These are phyloP conservation scores for Scaptomyza reducta DNA, from an alignment of 2,888 invertebrate species.

Conservation along the genomic window DNA sequence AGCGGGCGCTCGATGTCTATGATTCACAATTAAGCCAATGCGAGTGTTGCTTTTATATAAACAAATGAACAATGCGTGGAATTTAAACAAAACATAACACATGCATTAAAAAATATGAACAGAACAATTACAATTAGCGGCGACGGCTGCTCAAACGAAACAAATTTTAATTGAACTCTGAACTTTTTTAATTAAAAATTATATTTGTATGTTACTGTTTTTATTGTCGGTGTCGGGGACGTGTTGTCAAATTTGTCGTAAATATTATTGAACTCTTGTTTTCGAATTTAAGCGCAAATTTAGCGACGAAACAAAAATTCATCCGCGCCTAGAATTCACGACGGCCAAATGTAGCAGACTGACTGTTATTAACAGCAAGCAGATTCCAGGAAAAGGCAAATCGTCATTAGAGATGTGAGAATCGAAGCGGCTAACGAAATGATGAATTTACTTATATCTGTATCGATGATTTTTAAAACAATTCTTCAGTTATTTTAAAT, in stretches of 20 bases:
- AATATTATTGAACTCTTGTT: constrained; percentile 50
- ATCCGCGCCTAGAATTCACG: constrained; percentile 60
- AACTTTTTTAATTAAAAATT: constrained; percentile 19
- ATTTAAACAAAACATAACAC: constrained; percentile 28
- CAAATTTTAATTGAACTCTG: constrained; percentile 13
- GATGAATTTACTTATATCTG: background rate
- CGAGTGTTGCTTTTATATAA: constrained; percentile 62
- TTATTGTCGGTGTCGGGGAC: constrained; percentile 25
- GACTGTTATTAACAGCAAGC: constrained; percentile 48
- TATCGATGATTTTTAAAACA: constrained; percentile 28
- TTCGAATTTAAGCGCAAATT: constrained; percentile 61
- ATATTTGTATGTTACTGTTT: constrained; percentile 20
- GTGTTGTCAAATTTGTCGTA: constrained; percentile 50
- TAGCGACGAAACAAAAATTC: constrained; percentile 33
- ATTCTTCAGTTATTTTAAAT: background rate
- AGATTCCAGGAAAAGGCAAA: constrained; percentile 18
- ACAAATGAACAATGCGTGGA: constrained; percentile 50
- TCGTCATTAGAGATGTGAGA: constrained; percentile 34
- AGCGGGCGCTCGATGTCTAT: constrained; percentile 40
- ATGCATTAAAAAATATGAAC: constrained; percentile 21
- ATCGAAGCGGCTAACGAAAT: constrained; percentile 10
- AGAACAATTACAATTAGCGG: constrained; percentile 56
- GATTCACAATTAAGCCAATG: constrained; percentile 47
- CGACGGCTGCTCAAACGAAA: constrained; percentile 15
- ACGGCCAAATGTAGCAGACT: constrained; percentile 61